Evolutionary conservation across 2,888 invertebrate genomes (phyloP).

Genomic region (Agonopterix heracliana): DNA sequence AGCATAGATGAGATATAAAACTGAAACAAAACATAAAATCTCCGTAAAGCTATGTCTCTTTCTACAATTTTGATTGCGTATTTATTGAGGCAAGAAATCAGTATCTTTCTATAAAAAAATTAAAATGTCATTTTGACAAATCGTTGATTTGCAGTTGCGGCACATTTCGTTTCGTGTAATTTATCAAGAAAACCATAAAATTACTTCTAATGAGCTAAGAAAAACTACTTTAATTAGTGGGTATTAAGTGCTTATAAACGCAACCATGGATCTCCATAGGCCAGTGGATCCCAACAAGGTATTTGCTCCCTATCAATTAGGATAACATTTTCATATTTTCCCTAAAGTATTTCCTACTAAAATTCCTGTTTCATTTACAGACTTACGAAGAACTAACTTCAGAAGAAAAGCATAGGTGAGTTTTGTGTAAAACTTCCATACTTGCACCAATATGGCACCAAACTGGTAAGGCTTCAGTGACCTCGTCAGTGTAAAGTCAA

Average conservation of each 20-base stretch:
- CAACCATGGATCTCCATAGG: conserved; percentile 63
- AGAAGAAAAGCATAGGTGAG: conserved; percentile 85
- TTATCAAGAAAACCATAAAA: neutral
- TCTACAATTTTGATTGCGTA: too few species aligned
- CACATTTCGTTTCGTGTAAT: neutral
- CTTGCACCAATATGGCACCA: neutral
- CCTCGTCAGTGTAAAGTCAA: too few species aligned
- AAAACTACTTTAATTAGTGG: neutral
- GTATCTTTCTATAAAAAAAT: too few species aligned
- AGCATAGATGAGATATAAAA: too few species aligned
- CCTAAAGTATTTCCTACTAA: neutral
- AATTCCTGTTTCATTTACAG: conserved; percentile 58
- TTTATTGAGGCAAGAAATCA: too few species aligned
- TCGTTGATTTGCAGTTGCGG: conserved; percentile 15
- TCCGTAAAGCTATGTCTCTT: too few species aligned
- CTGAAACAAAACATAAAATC: too few species aligned
- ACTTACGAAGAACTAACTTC: conserved; percentile 83
- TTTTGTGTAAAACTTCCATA: conserved; percentile 1
- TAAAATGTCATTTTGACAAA: conserved; percentile 21
- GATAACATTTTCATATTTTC: conserved; percentile 14
- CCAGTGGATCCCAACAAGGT: conserved; percentile 71
- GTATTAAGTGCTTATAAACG: neutral
- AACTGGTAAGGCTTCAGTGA: neutral
- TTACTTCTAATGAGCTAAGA: neutral
- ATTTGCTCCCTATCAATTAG: conserved; percentile 14